phyloP scores from a whole-genome alignment of 2,113 vertebrate genomes.

The Mesoclemmys tuberculata region DNA sequence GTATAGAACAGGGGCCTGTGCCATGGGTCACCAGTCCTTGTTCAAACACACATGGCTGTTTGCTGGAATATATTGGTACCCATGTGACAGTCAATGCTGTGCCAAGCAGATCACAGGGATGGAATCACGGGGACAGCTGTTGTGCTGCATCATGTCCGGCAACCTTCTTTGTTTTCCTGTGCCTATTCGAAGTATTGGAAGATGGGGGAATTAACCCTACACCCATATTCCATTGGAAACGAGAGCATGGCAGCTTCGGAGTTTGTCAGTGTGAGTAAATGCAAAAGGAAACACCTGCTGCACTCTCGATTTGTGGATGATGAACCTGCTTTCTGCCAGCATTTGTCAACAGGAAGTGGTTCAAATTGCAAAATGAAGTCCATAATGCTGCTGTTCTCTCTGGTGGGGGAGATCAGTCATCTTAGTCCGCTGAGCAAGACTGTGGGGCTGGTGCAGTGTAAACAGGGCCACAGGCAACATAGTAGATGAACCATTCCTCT shows the following conservation, averaged over 20 bases:
- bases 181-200: rapidly evolving
- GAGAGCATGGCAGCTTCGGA: too few relatives aligned
- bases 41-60: not conserved
- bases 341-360: not conserved
- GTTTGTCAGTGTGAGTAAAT: rapidly evolving
- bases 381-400: rapidly evolving
- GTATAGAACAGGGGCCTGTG: not conserved
- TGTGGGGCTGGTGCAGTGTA: not conserved
- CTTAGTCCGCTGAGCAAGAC: not conserved
- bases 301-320: not conserved
- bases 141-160: not conserved
- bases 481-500: rapidly evolving
- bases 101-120: not conserved
- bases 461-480: rapidly evolving
- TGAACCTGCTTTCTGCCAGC: not conserved
- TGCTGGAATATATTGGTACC: not conserved
- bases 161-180: rapidly evolving
- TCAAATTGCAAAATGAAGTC: not conserved
- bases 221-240: rapidly evolving
- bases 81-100: not conserved
- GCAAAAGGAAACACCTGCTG: not conserved
- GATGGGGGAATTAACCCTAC: not conserved
- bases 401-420: not conserved
- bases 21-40: not conserved
- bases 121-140: not conserved